These are phyloP conservation scores for Latheticus oryzae DNA, from an alignment of 2,888 invertebrate species.

Conservation along the genomic window DNA sequence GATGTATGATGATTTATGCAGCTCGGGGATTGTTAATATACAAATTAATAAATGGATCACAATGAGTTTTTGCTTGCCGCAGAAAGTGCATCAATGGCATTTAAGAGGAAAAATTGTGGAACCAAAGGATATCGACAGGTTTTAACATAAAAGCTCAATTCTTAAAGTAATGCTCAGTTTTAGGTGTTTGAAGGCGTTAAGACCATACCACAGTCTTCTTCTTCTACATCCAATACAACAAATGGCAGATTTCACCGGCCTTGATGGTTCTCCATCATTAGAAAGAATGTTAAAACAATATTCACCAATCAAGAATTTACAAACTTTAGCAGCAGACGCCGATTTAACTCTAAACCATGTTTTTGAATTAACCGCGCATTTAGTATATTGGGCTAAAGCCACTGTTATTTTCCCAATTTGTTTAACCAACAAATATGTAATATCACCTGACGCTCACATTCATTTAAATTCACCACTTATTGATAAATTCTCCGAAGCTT, in stretches of 20 bases:
- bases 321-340: constrained; percentile 91
- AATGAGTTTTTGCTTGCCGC: constrained; percentile 93
- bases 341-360: constrained; percentile 92
- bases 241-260: constrained; percentile 82
- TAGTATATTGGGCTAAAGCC: constrained; percentile 98
- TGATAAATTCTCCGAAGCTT: constrained; percentile 85
- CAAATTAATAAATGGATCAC: constrained; percentile 87
- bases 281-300: constrained; percentile 84
- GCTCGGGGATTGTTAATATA: constrained; percentile 79
- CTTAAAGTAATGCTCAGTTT: too few relatives aligned
- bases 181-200: constrained; percentile 81
- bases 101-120: constrained; percentile 83
- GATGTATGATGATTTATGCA: constrained; percentile 81
- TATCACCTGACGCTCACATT: constrained; percentile 87
- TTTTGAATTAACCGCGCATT: constrained; percentile 90
- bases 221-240: constrained; percentile 74
- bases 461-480: constrained; percentile 79
- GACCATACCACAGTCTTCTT: constrained; percentile 93
- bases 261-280: constrained; percentile 88
- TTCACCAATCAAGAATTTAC: constrained; percentile 87
- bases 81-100: constrained; percentile 91
- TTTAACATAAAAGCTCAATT: too few relatives aligned
- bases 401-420: constrained; percentile 97
- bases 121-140: constrained; percentile 83
- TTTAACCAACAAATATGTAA: constrained; percentile 95